Base-by-base conservation (phyloP, 2,113 vertebrate genomes). In the Psittacula cyanocephala region DNA sequence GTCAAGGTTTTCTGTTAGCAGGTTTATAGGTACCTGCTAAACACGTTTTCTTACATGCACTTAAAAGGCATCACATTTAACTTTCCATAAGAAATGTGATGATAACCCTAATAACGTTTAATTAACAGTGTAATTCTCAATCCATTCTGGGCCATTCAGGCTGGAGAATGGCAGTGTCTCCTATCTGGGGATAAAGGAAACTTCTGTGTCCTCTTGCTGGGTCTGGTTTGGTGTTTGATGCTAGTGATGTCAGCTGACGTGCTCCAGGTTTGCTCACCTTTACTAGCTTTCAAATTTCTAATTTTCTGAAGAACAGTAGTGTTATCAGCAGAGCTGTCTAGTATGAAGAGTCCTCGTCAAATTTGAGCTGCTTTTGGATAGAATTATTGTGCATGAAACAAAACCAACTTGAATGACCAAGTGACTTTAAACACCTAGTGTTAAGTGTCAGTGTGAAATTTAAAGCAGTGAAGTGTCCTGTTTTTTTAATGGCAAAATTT, bases 341-440 rank as follows among this genome's bases (percentile, higher is more conserved):
- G 3, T 24, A 8, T 8, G 24, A 41, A 77, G 15, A 53, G 3
- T 19, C 9, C 9, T 88, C 25, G 3, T 91, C 41, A n/a, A 2
- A 59, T 75, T 81, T 24, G 27, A 27, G 35, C 43, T 85, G 5
- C 8, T 81, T 67, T 70, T 47, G 53, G 49, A 17, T 59, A 64
- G 81, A 84, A 71, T 68, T 9, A n/a, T 7, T 27, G 2, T 55
- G 35, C 24, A 6, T 33, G 37, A 70, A 90, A 57, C 23, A 81
- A 22, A 84, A 18, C 53, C 47, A 55, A 17, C 27, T 53, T 31
- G 15, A 76, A 33, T 47, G 60, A 20, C 46, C 20, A 41, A 60
- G 33, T 37, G 37, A 7, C 55, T 81, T 69, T 2, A 55, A 37
- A 22, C 28, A 71, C 6, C 10, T 52, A 7, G 9, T 0, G 0